Conservation (phyloP, 2,888 invertebrate genomes). For the Parnassius mnemosyne region DNA sequence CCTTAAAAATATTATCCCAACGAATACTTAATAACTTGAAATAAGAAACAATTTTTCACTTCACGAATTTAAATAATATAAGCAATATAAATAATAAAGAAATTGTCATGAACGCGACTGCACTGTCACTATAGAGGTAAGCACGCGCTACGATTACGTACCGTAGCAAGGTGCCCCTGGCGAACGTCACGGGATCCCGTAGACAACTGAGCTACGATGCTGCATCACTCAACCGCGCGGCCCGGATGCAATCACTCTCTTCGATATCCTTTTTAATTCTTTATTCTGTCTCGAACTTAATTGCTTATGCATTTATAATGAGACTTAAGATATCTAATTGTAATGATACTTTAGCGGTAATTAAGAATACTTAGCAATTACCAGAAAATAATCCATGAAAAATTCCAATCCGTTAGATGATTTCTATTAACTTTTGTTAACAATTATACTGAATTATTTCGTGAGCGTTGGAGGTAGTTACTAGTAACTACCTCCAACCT, state of each 20-base stretch:
- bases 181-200: conserved; percentile 46
- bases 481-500: no score
- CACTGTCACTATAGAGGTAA: conserved; percentile 12
- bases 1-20: conserved; percentile 17
- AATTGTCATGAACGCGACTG: conserved; percentile 24
- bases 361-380: no score
- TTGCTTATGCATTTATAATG: conserved; percentile 37
- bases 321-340: background rate
- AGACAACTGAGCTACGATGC: conserved; percentile 52
- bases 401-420: no score
- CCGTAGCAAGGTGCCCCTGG: conserved; percentile 29
- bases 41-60: conserved; percentile 8
- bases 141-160: conserved; percentile 26
- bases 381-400: no score
- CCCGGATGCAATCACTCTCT: conserved; percentile 40
- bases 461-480: no score
- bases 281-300: conserved; percentile 38
- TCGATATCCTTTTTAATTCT: conserved; percentile 43
- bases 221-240: conserved; percentile 41
- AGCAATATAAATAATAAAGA: conserved; percentile 14
- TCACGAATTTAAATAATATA: conserved; percentile 23
- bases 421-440: no score
- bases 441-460: no score
- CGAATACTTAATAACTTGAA: background rate
- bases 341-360: no score